phyloP scores from a whole-genome alignment of 2,113 vertebrate genomes.

The Nanger granti region DNA sequence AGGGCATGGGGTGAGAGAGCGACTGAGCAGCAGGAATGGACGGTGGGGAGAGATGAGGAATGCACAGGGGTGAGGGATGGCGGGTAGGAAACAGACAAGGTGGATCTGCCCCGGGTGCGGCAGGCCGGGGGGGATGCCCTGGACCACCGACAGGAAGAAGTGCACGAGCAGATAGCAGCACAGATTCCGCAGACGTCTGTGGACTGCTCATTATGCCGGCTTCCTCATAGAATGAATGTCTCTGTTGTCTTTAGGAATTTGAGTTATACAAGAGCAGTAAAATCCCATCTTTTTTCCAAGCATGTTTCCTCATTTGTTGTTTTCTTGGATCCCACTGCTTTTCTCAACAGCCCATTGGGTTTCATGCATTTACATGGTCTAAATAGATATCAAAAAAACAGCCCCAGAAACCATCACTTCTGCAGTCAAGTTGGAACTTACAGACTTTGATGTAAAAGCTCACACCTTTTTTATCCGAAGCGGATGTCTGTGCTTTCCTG shows the following conservation, averaged over 20 bases:
- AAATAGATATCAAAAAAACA: neutral
- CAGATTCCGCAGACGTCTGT: neutral
- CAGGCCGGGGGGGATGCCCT: neutral
- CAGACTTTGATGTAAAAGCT: fast-evolving
- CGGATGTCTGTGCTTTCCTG: fast-evolving
- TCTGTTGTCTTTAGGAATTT: neutral
- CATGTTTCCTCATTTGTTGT: neutral
- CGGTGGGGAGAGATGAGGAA: fast-evolving
- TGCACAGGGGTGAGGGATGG: neutral
- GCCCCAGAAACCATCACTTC: neutral
- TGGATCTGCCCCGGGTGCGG: fast-evolving
- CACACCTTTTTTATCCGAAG: fast-evolving
- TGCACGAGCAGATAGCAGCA: fast-evolving
- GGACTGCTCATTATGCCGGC: neutral
- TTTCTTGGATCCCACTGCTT: neutral
- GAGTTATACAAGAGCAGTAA: neutral
- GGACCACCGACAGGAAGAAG: neutral
- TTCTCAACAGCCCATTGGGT: neutral
- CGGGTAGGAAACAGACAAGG: neutral
- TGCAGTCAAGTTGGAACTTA: fast-evolving
- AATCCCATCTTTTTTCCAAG: neutral
- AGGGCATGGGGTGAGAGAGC: neutral
- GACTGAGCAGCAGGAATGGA: neutral
- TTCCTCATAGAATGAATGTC: too few relatives aligned
- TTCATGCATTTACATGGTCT: fast-evolving